A percentile compares a stretch with the other conserved stretches of the same genome.
Evolutionary conservation across 2,888 invertebrate genomes (phyloP).

Genomic region (Dorcus hopei): DNA sequence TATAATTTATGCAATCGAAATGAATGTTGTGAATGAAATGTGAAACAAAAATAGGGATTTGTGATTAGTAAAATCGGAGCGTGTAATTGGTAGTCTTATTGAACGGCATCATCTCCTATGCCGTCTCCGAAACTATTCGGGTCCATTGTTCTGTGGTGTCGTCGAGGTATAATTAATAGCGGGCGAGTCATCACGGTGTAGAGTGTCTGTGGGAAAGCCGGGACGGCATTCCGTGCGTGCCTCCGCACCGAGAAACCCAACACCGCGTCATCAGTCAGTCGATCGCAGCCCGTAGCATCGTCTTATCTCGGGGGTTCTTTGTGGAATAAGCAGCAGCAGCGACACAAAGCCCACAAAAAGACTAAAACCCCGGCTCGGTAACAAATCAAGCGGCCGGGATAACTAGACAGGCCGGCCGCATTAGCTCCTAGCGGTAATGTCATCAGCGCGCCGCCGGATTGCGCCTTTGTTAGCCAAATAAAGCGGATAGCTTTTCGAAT

Average conservation of each 20-base stretch:
- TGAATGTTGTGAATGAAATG: too few relatives aligned
- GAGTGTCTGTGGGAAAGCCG: slow-evolving; percentile 25
- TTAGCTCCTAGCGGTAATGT: slow-evolving; percentile 39
- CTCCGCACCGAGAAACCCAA: slow-evolving; percentile 19
- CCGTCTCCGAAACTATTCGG: slow-evolving; percentile 12
- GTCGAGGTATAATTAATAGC: slow-evolving; percentile 28
- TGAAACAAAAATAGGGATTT: too few relatives aligned
- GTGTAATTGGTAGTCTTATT: too few relatives aligned
- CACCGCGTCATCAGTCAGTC: slow-evolving; percentile 16
- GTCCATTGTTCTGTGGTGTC: slow-evolving; percentile 21
- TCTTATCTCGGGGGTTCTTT: slow-evolving; percentile 9
- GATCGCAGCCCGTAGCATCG: background rate
- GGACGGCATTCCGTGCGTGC: slow-evolving; percentile 25
- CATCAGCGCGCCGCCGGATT: slow-evolving; percentile 37
- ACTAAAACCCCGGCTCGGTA: slow-evolving; percentile 31
- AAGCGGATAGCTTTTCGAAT: slow-evolving; percentile 48
- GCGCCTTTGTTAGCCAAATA: slow-evolving; percentile 45
- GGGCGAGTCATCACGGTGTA: slow-evolving; percentile 15
- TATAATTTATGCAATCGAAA: too few relatives aligned
- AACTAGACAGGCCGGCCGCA: slow-evolving; percentile 33
- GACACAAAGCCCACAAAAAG: slow-evolving; percentile 20
- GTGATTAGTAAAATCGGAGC: too few relatives aligned
- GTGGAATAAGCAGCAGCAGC: slow-evolving; percentile 7
- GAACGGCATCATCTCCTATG: background rate
- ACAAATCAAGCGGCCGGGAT: slow-evolving; percentile 35